A percentile compares a stretch with the other conserved stretches of the same genome.
Evolutionary conservation across 2,888 invertebrate species (phyloP).

Genomic region (Embidobia sp.): DNA sequence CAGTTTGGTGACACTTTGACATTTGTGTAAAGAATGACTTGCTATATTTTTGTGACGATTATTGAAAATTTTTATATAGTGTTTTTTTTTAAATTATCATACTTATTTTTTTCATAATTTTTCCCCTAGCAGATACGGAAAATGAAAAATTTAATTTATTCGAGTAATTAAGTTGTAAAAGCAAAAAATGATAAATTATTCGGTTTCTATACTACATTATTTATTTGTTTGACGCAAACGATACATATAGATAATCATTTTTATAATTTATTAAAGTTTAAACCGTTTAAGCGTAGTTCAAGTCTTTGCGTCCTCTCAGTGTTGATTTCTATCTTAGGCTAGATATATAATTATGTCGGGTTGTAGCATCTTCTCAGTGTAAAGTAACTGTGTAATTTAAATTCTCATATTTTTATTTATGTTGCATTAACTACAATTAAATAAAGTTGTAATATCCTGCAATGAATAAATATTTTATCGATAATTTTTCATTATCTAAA

Average conservation of each 20-base stretch:
- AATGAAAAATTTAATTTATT: too few relatives aligned
- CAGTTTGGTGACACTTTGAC: constrained; percentile 26
- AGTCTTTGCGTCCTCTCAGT: constrained; percentile 10
- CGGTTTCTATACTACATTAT: neutral
- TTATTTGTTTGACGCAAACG: neutral
- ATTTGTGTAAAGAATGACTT: neutral
- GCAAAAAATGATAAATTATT: neutral
- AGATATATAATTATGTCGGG: constrained; percentile 38
- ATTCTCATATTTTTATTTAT: constrained; percentile 26
- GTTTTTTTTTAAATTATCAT: too few relatives aligned
- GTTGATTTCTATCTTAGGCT: constrained; percentile 43
- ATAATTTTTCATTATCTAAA: too few relatives aligned
- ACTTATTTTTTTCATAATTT: too few relatives aligned
- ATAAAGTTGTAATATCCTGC: constrained; percentile 7
- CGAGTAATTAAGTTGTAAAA: neutral
- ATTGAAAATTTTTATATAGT: too few relatives aligned
- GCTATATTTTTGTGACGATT: neutral
- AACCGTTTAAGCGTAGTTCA: constrained; percentile 11
- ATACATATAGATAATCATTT: constrained; percentile 19
- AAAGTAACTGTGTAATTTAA: constrained; percentile 42
- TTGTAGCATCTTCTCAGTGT: constrained; percentile 24
- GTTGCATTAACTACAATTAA: constrained; percentile 17
- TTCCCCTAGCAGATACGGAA: too few relatives aligned
- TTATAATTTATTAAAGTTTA: constrained; percentile 17
- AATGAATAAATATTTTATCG: too few relatives aligned